Conservation (phyloP, 2,113 vertebrate genomes). For the Nerophis ophidion region DNA sequence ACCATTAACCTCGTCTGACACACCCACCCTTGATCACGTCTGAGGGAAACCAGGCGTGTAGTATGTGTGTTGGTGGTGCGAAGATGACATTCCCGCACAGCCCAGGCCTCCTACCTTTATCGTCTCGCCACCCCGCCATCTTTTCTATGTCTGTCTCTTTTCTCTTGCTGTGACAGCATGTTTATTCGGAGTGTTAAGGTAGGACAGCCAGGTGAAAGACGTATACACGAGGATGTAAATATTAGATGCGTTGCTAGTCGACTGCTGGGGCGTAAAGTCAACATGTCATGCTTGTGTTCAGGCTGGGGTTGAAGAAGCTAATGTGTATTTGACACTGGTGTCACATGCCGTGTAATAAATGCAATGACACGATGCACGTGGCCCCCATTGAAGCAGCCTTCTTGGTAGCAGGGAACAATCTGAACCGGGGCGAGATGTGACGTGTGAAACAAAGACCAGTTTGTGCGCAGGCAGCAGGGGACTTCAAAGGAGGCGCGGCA, state of each 20-base stretch:
- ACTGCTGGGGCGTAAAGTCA: constrained; percentile 29
- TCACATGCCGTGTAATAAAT: constrained; percentile 8
- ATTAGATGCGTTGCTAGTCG: constrained; percentile 49
- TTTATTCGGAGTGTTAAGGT: constrained; percentile 29
- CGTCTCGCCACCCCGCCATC: constrained; percentile 30
- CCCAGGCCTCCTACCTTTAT: constrained; percentile 40
- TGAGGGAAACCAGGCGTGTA: constrained; percentile 23
- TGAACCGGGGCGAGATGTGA: neutral
- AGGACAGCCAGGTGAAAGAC: constrained; percentile 26
- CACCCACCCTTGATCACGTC: constrained; percentile 46
- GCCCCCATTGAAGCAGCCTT: constrained; percentile 5
- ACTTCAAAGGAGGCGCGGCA: too few relatives aligned
- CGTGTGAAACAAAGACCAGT: neutral
- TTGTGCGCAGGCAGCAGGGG: too few relatives aligned
- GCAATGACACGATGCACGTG: constrained; percentile 15
- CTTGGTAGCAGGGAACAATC: neutral
- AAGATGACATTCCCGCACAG: constrained; percentile 53
- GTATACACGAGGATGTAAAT: constrained; percentile 49
- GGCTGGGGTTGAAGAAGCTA: constrained; percentile 29
- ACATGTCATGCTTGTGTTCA: constrained; percentile 13
- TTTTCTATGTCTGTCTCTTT: constrained; percentile 19
- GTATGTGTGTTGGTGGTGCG: constrained; percentile 29
- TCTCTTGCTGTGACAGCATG: constrained; percentile 43
- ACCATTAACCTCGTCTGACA: constrained; percentile 40
- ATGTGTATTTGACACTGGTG: constrained; percentile 33